phyloP scores from a whole-genome alignment of 2,888 invertebrate species.

The Ennomos quercinarius region DNA sequence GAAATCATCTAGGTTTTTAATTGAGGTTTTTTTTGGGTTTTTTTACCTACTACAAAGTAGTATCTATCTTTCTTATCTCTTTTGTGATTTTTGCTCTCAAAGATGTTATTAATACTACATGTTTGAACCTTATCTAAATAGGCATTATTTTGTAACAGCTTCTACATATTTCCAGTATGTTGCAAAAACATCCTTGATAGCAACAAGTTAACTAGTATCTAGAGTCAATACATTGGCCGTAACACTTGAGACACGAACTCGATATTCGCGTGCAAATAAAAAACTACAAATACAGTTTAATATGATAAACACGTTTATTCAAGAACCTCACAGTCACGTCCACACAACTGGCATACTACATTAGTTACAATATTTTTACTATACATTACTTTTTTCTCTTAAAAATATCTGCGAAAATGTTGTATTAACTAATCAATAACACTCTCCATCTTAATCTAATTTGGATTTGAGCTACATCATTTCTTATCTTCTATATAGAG shows the following conservation, averaged over 20 bases:
- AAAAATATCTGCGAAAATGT: conserved; percentile 27
- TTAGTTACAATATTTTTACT: conserved; percentile 60
- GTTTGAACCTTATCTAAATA: no score
- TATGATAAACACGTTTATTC: conserved; percentile 81
- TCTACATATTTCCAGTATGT: no score
- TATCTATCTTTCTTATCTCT: no score
- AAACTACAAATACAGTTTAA: conserved; percentile 65
- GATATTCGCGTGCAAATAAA: conserved; percentile 56
- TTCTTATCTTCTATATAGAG: conserved; percentile 23
- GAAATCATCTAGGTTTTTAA: no score
- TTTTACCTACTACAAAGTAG: no score
- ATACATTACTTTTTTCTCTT: conserved; percentile 33
- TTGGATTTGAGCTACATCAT: conserved; percentile 35
- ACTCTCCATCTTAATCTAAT: conserved; percentile 25
- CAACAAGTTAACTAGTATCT: conserved; percentile 16
- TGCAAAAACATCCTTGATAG: conserved; percentile 11
- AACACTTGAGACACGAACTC: conserved; percentile 40
- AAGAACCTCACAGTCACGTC: conserved; percentile 63
- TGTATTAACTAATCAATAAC: conserved; percentile 1
- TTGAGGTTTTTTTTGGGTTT: no score
- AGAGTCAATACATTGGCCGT: conserved; percentile 22
- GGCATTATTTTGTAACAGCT: no score
- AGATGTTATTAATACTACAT: no score
- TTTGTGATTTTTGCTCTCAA: no score
- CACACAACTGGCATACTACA: conserved; percentile 64